Conservation (phyloP, 2,888 invertebrate species). For the Eupithecia pulchellata region DNA sequence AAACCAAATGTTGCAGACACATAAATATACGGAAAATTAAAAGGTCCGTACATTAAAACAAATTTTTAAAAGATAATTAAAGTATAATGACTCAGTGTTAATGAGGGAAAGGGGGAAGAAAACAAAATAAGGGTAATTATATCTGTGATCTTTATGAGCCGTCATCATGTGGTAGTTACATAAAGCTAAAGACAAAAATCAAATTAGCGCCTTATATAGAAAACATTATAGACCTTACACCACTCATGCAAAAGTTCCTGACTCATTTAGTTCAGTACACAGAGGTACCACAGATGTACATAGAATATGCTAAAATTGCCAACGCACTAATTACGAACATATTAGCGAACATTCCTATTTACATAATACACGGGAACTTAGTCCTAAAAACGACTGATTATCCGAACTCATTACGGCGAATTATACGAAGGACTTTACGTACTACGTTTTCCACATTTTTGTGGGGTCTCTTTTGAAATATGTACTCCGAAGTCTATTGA, state of each 20-base stretch:
- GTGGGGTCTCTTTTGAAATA: not conserved
- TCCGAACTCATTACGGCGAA: constrained; percentile 21
- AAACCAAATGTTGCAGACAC: not conserved
- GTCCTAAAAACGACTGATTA: constrained; percentile 16
- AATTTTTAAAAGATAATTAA: not conserved
- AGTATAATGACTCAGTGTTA: not conserved
- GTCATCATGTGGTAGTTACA: not conserved
- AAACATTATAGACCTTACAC: not conserved
- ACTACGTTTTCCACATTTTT: not conserved
- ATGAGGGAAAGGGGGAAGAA: not conserved
- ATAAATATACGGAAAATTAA: not conserved
- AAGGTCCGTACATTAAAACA: not conserved
- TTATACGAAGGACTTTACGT: constrained; percentile 16
- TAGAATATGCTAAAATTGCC: constrained; percentile 13
- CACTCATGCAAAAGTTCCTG: constrained; percentile 7
- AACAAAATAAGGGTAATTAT: not conserved
- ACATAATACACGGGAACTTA: constrained; percentile 20
- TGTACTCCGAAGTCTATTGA: not conserved
- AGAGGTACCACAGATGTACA: not conserved
- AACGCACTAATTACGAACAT: constrained; percentile 19
- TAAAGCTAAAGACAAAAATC: not conserved
- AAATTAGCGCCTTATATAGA: not conserved
- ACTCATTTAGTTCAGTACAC: constrained; percentile 2
- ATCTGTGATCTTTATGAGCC: not conserved
- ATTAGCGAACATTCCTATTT: constrained; percentile 19